These are phyloP conservation scores for Lutjanus argentimaculatus DNA, from an alignment of 2,797 vertebrate genomes.

Conservation along the genomic window DNA sequence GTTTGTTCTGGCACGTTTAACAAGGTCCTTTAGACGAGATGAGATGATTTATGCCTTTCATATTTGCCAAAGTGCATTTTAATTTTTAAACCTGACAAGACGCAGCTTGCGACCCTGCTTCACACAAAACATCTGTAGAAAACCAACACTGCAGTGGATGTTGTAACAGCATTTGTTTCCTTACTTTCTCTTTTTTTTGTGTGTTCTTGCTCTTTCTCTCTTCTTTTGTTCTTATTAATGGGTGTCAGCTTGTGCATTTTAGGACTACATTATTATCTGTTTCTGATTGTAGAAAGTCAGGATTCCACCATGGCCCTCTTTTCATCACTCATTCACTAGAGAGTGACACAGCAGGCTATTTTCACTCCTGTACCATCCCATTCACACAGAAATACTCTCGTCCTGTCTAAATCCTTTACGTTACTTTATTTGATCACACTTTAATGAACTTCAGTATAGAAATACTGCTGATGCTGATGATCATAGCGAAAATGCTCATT, in stretches of 20 bases:
- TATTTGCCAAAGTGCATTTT: constrained; percentile 51
- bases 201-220: background rate
- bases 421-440: too few species aligned
- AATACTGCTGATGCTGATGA: too few species aligned
- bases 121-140: constrained; percentile 33
- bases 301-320: background rate
- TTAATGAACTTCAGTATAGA: too few species aligned
- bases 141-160: constrained; percentile 22
- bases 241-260: background rate
- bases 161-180: constrained; percentile 22
- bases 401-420: too few species aligned
- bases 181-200: background rate
- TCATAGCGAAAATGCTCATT: too few species aligned
- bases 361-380: too few species aligned
- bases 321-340: background rate
- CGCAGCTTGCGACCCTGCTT: constrained; percentile 42
- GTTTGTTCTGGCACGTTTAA: constrained; percentile 69
- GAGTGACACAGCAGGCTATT: too few species aligned
- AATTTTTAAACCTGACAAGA: constrained; percentile 64
- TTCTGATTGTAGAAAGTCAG: constrained; percentile 10
- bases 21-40: constrained; percentile 15
- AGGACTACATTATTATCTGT: background rate
- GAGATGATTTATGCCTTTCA: constrained; percentile 60
- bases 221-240: background rate
- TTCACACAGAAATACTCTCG: too few species aligned